Evolutionary conservation across 2,797 vertebrate species (phyloP).

Genomic region (Alcedo quadribrachys): DNA sequence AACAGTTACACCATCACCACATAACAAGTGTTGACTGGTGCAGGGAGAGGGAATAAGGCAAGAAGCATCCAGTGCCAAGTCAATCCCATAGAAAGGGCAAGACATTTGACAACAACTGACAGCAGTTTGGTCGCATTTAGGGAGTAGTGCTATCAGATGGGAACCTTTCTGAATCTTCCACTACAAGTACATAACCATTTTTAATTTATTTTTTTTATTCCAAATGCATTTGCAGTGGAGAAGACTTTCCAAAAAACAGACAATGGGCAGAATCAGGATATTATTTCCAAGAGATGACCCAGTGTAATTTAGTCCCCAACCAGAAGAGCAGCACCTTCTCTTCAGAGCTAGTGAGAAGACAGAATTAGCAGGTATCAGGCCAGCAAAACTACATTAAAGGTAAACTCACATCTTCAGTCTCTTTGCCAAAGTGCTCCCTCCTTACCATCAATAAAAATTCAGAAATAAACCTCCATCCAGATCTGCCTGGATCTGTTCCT

Average conservation of each 20-base stretch:
- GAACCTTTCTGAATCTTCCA: slow-evolving; percentile 8
- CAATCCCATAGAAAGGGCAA: background rate
- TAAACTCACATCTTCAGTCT: background rate
- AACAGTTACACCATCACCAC: background rate
- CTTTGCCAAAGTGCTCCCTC: slow-evolving; percentile 14
- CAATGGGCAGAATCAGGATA: background rate
- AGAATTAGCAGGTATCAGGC: slow-evolving; percentile 11
- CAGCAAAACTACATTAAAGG: slow-evolving; percentile 7
- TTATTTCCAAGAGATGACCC: background rate
- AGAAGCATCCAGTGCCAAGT: background rate
- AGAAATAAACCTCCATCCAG: background rate
- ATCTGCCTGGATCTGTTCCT: too few relatives aligned
- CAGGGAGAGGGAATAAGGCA: background rate
- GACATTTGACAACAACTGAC: background rate
- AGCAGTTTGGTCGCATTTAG: background rate
- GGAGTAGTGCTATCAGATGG: background rate
- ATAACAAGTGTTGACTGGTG: background rate
- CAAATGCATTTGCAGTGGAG: background rate
- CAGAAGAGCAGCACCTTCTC: background rate
- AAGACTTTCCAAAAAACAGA: background rate
- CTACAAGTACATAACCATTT: background rate
- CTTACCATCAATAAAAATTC: background rate
- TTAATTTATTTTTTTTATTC: background rate
- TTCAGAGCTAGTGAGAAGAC: background rate
- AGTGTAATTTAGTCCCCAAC: background rate